These are phyloP conservation scores for Dryoscopus gambensis DNA, from an alignment of 2,113 vertebrate genomes.

Conservation along the genomic window DNA sequence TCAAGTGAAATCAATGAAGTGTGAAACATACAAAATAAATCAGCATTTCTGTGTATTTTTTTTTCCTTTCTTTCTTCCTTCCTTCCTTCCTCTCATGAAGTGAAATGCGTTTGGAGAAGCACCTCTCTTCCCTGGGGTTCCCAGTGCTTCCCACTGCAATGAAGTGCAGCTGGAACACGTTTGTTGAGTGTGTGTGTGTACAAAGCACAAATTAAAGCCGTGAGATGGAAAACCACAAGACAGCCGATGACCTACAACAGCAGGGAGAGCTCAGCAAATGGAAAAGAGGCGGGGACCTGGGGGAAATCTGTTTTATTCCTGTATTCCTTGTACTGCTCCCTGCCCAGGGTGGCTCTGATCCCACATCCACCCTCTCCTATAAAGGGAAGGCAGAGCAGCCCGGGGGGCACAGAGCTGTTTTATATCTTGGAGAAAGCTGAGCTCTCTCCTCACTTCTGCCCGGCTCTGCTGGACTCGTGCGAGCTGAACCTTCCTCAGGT, in stretches of 20 bases:
- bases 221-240: not conserved
- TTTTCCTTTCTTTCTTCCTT: not conserved
- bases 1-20: not conserved
- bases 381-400: not conserved
- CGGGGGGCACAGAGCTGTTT: rapidly evolving
- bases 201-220: not conserved
- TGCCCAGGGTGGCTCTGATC: not conserved
- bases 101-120: not conserved
- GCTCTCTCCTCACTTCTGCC: not conserved
- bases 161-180: not conserved
- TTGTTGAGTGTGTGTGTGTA: not conserved
- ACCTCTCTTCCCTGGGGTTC: not conserved
- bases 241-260: not conserved
- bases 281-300: not conserved
- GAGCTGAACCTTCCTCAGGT: not conserved
- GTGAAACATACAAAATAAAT: not conserved
- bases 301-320: not conserved
- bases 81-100: not conserved
- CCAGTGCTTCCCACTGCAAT: not conserved
- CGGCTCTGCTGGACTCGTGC: not conserved
- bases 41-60: not conserved
- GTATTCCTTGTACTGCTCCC: not conserved
- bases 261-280: not conserved
- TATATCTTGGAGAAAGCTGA: not conserved
- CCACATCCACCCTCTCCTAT: not conserved